A percentile compares a stretch with the other conserved stretches of the same genome.
These are phyloP conservation scores for Sarcophaga bullata DNA, from an alignment of 1,140 invertebrate genomes.

Conservation along the genomic window DNA sequence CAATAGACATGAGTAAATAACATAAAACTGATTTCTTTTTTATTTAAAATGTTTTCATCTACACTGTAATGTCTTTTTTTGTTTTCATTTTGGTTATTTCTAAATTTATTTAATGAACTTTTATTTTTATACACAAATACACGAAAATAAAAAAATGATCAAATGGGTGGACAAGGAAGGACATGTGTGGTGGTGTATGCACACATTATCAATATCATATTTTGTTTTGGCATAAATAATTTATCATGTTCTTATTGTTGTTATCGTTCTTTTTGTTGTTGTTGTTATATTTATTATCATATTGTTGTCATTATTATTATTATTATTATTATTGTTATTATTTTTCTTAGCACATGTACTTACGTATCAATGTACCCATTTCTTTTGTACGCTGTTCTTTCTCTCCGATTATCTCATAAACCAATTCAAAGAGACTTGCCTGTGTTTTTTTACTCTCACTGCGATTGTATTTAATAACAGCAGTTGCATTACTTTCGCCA, in stretches of 20 bases:
- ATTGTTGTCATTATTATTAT: not conserved
- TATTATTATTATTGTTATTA: not conserved
- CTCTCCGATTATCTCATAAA: constrained; percentile 39
- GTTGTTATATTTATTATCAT: not conserved
- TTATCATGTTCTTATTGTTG: constrained; percentile 19
- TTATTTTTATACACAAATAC: not conserved
- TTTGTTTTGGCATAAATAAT: constrained; percentile 8
- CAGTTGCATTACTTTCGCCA: not conserved
- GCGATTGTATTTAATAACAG: constrained; percentile 31
- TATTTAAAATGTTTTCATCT: too few species aligned
- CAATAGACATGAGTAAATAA: too few species aligned
- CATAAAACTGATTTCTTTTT: too few species aligned
- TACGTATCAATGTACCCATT: constrained; percentile 44
- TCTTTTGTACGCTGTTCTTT: constrained; percentile 43
- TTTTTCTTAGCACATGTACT: constrained; percentile 28
- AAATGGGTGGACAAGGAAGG: not conserved
- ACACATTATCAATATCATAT: not conserved
- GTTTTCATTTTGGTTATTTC: not conserved
- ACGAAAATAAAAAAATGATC: too few species aligned
- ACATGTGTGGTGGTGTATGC: not conserved
- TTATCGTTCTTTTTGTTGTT: not conserved
- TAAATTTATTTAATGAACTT: not conserved
- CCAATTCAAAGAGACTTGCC: constrained; percentile 35
- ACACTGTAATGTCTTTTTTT: too few species aligned
- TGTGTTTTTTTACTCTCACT: constrained; percentile 35